Conservation (phyloP, 37 sponge, comb jelly and placozoan species). For the Hexactinellida sp. region DNA sequence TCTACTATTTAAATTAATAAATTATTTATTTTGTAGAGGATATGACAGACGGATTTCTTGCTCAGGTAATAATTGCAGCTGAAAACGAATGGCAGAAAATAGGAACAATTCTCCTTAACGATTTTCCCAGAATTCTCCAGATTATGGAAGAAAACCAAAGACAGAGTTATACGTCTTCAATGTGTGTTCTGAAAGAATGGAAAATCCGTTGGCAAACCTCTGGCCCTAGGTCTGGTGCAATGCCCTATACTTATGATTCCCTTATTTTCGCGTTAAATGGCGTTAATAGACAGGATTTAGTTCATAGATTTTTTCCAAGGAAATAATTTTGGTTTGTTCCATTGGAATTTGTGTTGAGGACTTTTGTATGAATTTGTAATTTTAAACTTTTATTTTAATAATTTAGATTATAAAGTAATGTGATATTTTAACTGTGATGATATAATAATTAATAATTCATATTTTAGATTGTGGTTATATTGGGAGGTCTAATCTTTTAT, state of each 20-base stretch:
- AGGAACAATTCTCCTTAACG: constrained; percentile 4
- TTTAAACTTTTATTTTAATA: no score
- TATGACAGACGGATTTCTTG: not conserved
- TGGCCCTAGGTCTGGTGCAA: not conserved
- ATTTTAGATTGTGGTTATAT: no score
- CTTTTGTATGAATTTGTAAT: no score
- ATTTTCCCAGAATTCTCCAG: not conserved
- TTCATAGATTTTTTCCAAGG: not conserved
- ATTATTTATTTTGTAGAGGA: not conserved
- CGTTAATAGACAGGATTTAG: not conserved
- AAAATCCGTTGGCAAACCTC: not conserved
- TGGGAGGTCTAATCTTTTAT: no score
- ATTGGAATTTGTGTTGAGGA: no score
- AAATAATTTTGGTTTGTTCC: no score
- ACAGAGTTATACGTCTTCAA: not conserved
- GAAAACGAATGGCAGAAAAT: not conserved
- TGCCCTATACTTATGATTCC: not conserved
- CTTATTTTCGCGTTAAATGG: not conserved
- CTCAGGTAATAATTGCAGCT: not conserved
- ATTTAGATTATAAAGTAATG: no score
- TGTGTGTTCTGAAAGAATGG: not conserved
- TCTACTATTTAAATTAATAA: no score
- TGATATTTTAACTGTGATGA: no score
- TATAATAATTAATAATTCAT: no score
- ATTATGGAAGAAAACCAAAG: not conserved